phyloP scores from a whole-genome alignment of 2,888 invertebrate genomes.

The Dendrolimus houi region DNA sequence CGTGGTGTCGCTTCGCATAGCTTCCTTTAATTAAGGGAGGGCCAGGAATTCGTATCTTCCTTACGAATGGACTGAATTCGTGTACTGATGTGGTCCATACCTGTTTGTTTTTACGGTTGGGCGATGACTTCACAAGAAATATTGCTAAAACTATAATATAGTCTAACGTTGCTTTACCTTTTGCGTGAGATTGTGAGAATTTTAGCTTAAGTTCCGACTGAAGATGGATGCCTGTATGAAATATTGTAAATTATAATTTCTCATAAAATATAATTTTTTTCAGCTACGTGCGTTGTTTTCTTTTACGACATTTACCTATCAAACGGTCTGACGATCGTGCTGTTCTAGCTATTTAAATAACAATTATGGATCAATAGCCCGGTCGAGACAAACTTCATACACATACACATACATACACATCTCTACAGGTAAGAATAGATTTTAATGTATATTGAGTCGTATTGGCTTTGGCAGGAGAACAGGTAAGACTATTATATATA shows the following conservation, averaged over 20 bases:
- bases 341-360: too few relatives aligned
- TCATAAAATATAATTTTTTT: slow-evolving; percentile 79
- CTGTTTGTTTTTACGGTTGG: slow-evolving; percentile 59
- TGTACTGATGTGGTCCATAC: slow-evolving; percentile 51
- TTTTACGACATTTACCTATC: slow-evolving; percentile 18
- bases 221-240: slow-evolving; percentile 77
- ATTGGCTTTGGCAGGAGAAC: too few relatives aligned
- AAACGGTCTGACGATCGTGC: too few relatives aligned
- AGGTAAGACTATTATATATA: too few relatives aligned
- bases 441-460: too few relatives aligned
- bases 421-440: too few relatives aligned
- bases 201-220: slow-evolving; percentile 78
- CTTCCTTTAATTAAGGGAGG: slow-evolving; percentile 19
- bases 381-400: too few relatives aligned
- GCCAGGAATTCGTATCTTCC: slow-evolving; percentile 41
- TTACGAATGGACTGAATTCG: slow-evolving; percentile 57
- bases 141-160: slow-evolving; percentile 76
- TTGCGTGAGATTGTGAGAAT: slow-evolving; percentile 77
- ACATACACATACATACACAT: too few relatives aligned
- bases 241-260: slow-evolving; percentile 79
- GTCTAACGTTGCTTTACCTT: slow-evolving; percentile 78
- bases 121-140: slow-evolving; percentile 64
- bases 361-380: too few relatives aligned
- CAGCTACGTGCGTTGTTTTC: slow-evolving; percentile 68
- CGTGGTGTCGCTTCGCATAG: slow-evolving; percentile 18